Evolutionary conservation across 2,888 invertebrate genomes (phyloP).

Genomic region (Luffia ferchaultella): DNA sequence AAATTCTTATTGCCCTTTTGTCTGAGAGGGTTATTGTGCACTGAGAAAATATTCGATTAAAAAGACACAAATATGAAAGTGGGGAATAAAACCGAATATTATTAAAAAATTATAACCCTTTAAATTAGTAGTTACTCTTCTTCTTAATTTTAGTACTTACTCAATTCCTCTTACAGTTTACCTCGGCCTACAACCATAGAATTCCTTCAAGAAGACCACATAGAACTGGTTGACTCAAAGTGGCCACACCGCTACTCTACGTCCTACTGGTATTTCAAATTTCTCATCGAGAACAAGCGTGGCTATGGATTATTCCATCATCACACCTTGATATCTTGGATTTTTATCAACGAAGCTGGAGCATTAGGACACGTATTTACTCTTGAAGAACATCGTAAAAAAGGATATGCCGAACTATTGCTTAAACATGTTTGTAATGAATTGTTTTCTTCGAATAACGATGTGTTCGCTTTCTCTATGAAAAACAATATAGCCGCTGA

Average conservation of each 20-base stretch:
- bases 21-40: too few species aligned
- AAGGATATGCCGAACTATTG: constrained; percentile 14
- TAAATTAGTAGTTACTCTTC: too few species aligned
- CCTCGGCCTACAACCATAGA: background rate
- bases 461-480: constrained; percentile 13
- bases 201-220: constrained; percentile 2
- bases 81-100: too few species aligned
- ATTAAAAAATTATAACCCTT: too few species aligned
- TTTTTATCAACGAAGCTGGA: constrained; percentile 20
- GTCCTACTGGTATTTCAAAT: constrained; percentile 14
- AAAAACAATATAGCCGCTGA: constrained; percentile 10
- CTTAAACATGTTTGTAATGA: constrained; percentile 13
- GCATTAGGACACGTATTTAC: constrained; percentile 19
- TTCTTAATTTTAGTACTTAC: background rate
- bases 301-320: constrained; percentile 20
- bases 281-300: constrained; percentile 15
- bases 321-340: constrained; percentile 18
- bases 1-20: too few species aligned
- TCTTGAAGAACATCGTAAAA: constrained; percentile 17
- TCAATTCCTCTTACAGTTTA: background rate
- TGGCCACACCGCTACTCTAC: constrained; percentile 5
- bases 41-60: too few species aligned
- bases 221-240: background rate
- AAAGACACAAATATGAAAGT: too few species aligned
- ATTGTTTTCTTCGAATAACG: constrained; percentile 6